Base-by-base conservation (phyloP, 2,888 invertebrate species). In the Acholoe squamosa region DNA sequence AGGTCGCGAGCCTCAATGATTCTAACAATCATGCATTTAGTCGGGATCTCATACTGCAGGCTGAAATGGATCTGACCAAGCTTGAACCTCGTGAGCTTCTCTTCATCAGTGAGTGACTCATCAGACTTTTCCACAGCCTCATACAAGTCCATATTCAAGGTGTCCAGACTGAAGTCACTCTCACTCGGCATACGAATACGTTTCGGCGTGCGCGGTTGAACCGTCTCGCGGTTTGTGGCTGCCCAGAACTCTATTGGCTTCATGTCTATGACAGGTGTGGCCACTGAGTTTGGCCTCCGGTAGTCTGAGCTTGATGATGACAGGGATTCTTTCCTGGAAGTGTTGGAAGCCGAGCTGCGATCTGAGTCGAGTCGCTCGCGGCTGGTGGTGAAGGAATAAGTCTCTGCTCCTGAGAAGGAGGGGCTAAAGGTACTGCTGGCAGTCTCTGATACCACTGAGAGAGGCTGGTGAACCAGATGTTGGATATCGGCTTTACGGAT, bases 221-320 rank as follows among this genome's bases (percentile, higher is more conserved):
- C 94, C 54, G 93, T 94, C 91, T 95, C 95, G 90, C 94, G 94
- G 91, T 94, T 95, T 3, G 86, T 86, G 51, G 95, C 95, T 94
- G 96, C 95, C 96, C 96, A 96, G 93, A 96, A 96, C 91, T 96
- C 96, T 56, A 96, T 96, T 7, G 96, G 96, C 89, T 95, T 95
- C 95, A 96, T 95, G 92, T 96, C 96, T 84, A 96, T 95, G 76
- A 95, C 92, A 3, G 95, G 95, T 7, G 95, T 95, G 25, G 93
- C 91, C 54, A 93, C 92, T 90, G 92, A 92, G 43, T 93, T 93
- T 61, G 93, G 91, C 84, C 93, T 92, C 90, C 93, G 93, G 31
- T 93, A 94, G 7, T 94, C 94, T 22, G 95, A 94, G 10, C 94
- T 94, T 56, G 94, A 91, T 0, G 90, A 91, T n/a, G 94, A 94